Base-by-base conservation (phyloP, 2,888 invertebrate species). In the Caradrina kadenii region DNA sequence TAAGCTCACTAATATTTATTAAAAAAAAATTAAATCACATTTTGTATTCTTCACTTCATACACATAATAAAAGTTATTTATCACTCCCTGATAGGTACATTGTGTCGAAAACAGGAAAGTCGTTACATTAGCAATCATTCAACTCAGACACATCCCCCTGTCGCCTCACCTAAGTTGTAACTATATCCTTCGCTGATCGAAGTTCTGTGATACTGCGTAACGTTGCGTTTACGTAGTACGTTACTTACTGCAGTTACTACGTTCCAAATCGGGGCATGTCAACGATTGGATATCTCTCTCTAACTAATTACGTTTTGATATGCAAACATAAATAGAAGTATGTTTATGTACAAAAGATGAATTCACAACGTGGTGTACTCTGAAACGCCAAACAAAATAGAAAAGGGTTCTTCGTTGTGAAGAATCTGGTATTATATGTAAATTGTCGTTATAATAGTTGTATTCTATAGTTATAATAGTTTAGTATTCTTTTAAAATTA, bases 371-470 rank as follows among this genome's bases (percentile, higher is more conserved):
- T 53, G 5, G 8, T 45, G 45, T n/a, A 48, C 64, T 53, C 62
- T 81, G 83, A 64, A 81, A 76, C 73, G 55, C 64, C 15, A 71
- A 73, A 63, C 65, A 80, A 74, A 72, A 76, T 55, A 77, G 68
- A 75, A 69, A 64, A 69, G 65, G 63, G 55, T 73, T 82, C 79
- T 63, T 61, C 69, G 48, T 67, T 60, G 67, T 58, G 73, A 66
- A 70, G 71, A 82, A 73, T 81, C 76, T 71, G 71, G 59, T 68
- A 75, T 50, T 79, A 73, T 73, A 54, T 50, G 77, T 75, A 84
- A 86, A 85, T 82, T 86, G 74, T 73, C 71, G 82, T 84, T 82
- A 61, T 74, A 83, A 74, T 86, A 81, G 52, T 80, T 80, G 76
- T 78, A 69, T 72, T 65, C 17, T 22, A 26, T 62, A 13, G 2